phyloP scores from a whole-genome alignment of 2,113 vertebrate genomes.

The Chamaetylas fuelleborni region DNA sequence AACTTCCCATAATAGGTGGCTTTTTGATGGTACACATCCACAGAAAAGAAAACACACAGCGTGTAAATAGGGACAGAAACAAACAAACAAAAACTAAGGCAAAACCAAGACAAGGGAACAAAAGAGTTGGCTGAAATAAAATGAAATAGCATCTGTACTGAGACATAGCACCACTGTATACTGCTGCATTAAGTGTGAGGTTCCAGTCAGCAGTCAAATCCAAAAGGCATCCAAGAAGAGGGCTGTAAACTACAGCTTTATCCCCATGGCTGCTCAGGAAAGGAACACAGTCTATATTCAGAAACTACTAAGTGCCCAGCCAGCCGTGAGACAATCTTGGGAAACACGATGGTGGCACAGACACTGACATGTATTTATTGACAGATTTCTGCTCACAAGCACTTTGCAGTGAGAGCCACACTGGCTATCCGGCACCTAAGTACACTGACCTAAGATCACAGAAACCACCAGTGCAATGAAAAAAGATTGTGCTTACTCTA shows the following conservation, averaged over 20 bases:
- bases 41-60: not conserved
- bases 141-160: not conserved
- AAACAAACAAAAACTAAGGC: not conserved
- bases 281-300: not conserved
- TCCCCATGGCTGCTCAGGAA: not conserved
- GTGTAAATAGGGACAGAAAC: not conserved
- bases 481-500: not conserved
- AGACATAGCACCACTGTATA: not conserved
- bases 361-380: not conserved
- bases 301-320: not conserved
- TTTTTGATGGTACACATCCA: not conserved
- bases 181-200: not conserved
- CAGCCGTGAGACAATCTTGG: not conserved
- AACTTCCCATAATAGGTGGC: fast-evolving
- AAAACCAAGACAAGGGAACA: not conserved
- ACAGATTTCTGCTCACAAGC: not conserved
- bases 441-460: not conserved
- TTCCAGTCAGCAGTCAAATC: not conserved
- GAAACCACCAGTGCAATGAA: not conserved
- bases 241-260: not conserved
- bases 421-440: not conserved
- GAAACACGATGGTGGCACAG: not conserved
- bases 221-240: not conserved
- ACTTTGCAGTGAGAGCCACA: not conserved
- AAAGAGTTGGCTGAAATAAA: not conserved